A percentile compares a stretch with the other conserved stretches of the same genome.
Evolutionary conservation across 2,797 vertebrate species (phyloP).

Genomic region (Dipus sagitta): DNA sequence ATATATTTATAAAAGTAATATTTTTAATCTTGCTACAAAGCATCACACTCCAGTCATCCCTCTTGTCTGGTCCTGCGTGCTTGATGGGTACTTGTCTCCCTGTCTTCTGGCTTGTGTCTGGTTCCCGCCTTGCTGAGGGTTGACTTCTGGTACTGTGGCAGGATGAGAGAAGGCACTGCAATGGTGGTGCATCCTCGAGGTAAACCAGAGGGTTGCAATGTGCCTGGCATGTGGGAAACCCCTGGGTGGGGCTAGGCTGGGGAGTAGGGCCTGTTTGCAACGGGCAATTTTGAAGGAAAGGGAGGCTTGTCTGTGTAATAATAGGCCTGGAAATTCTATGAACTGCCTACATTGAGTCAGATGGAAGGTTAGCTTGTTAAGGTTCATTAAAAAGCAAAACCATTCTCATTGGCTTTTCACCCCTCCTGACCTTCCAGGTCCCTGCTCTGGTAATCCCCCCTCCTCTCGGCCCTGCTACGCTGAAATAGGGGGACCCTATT

Average conservation of each 20-base stretch:
- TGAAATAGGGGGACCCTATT: too few relatives aligned
- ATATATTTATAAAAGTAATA: background rate
- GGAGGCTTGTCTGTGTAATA: constrained; percentile 58
- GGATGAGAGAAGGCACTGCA: background rate
- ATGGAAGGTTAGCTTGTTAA: constrained; percentile 38
- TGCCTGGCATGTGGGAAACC: background rate
- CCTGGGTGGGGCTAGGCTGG: background rate
- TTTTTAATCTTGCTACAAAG: background rate
- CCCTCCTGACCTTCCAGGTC: too few relatives aligned
- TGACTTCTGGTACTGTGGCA: background rate
- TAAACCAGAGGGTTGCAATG: background rate
- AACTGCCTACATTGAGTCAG: constrained; percentile 24
- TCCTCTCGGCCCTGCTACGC: too few relatives aligned
- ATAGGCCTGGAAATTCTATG: constrained; percentile 38
- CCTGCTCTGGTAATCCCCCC: too few relatives aligned
- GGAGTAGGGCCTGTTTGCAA: constrained; percentile 23
- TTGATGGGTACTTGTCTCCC: background rate
- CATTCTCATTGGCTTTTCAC: too few relatives aligned
- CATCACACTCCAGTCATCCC: background rate
- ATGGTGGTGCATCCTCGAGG: background rate
- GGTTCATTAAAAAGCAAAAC: constrained; percentile 24
- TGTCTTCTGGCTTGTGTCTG: background rate
- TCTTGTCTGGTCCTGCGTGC: background rate
- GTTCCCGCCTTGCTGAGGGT: background rate
- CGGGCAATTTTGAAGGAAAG: constrained; percentile 48